Base-by-base conservation (phyloP, 2,888 invertebrate species). In the Drosophila yooni region DNA sequence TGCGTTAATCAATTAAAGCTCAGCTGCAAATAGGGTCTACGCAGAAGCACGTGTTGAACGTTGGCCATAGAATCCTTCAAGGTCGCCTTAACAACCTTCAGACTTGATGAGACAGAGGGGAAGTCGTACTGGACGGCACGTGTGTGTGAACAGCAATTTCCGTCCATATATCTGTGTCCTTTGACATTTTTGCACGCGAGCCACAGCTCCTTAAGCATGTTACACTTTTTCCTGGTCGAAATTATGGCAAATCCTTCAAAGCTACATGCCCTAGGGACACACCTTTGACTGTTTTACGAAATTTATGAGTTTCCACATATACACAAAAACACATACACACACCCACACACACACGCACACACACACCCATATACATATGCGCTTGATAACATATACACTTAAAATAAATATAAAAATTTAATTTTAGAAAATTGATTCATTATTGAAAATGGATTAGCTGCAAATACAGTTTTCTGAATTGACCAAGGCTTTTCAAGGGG, bases 171-270 rank as follows among this genome's bases (percentile, higher is more conserved):
- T 61, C 43, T 29, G 13, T 56, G 59, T 46, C 63, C 38, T 53
- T 78, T 67, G 73, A 76, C 74, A 79, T 75, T 69, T 76, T 74
- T 61, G 65, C 76, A 79, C 80, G 80, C 76, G 25, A 75, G 58
- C 3, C 48, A 25, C n/a, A 48, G 31, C 29, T 36, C 10, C 46
- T 25, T 63, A 34, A 27, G 5, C 29, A 50, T 59, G 43, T 48
- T 50, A 31, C 43, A 36, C 29, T 43, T 29, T 58, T 43, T 58
- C 53, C 52, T 50, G 52, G 10, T 58, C 40, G 36, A 76, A 79
- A 61, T 64, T 51, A 75, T 70, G 70, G 65, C 59, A 57, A 80
- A 80, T 70, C 65, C 62, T 51, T 50, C 25, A 54, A 53, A 65
- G 50, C 48, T 29, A 34, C 40, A 54, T 50, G 38, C 43, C 43